phyloP scores from a whole-genome alignment of 2,797 vertebrate species.

The Scomberomorus guttatus region DNA sequence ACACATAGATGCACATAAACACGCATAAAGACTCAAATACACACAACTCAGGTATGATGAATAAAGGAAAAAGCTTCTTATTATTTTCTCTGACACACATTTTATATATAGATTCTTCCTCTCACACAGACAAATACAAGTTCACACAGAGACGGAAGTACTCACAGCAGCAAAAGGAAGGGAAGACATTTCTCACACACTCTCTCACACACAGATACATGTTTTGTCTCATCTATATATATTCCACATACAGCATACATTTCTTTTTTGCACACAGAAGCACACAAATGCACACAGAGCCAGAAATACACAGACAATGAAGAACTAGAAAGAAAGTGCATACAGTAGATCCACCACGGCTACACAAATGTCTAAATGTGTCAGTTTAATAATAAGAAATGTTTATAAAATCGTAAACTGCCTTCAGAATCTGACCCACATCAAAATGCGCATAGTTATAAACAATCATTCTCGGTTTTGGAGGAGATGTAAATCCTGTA shows the following conservation, averaged over 20 bases:
- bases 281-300: slow-evolving; percentile 7
- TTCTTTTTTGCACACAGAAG: not conserved
- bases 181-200: no score
- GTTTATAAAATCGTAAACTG: not conserved
- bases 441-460: not conserved
- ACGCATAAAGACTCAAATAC: not conserved
- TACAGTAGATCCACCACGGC: not conserved
- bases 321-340: not conserved
- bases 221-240: slow-evolving; percentile 11
- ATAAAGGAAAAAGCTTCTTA: not conserved
- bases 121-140: not conserved
- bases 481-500: not conserved
- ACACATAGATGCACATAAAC: not conserved
- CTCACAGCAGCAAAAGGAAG: not conserved
- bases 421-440: not conserved
- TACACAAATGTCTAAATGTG: not conserved
- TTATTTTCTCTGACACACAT: slow-evolving; percentile 19
- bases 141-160: slow-evolving; percentile 17
- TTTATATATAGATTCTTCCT: slow-evolving; percentile 22
- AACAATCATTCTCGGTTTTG: not conserved
- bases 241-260: no score
- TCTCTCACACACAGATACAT: slow-evolving; percentile 3
- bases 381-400: not conserved
- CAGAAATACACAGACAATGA: not conserved
- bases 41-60: not conserved